phyloP scores from a whole-genome alignment of 2,113 vertebrate genomes.

The Dipodomys ordii region DNA sequence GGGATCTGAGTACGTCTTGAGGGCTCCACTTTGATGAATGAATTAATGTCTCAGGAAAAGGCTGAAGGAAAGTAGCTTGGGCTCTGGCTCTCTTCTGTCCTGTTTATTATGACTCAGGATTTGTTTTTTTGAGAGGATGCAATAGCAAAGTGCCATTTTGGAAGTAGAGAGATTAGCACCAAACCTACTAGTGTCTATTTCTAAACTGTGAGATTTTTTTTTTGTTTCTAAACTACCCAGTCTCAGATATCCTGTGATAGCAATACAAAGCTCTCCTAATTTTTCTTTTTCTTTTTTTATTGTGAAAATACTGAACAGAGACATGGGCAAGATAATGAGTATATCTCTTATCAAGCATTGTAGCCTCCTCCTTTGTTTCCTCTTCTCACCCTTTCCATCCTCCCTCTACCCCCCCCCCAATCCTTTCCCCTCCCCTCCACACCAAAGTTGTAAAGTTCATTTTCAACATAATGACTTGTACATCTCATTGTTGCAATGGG shows the following conservation, averaged over 20 bases:
- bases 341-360: too few relatives aligned
- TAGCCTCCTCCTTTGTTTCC: too few relatives aligned
- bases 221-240: not conserved
- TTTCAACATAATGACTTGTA: too few relatives aligned
- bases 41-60: not conserved
- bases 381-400: too few relatives aligned
- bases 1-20: not conserved
- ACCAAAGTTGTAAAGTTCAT: too few relatives aligned
- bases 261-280: not conserved
- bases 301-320: too few relatives aligned
- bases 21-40: rapidly evolving
- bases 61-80: not conserved
- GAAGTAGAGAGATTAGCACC: not conserved
- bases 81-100: too few relatives aligned
- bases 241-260: not conserved
- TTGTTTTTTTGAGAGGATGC: not conserved
- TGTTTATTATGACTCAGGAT: not conserved
- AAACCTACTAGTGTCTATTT: not conserved
- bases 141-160: not conserved
- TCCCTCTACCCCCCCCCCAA: too few relatives aligned
- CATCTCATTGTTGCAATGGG: too few relatives aligned
- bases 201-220: not conserved
- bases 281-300: not conserved
- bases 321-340: too few relatives aligned
- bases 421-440: too few relatives aligned